Evolutionary conservation across 2,888 invertebrate species (phyloP), one percentile per base, ranked within the genome.

Genomic region (Pelosia muscerda): DNA sequence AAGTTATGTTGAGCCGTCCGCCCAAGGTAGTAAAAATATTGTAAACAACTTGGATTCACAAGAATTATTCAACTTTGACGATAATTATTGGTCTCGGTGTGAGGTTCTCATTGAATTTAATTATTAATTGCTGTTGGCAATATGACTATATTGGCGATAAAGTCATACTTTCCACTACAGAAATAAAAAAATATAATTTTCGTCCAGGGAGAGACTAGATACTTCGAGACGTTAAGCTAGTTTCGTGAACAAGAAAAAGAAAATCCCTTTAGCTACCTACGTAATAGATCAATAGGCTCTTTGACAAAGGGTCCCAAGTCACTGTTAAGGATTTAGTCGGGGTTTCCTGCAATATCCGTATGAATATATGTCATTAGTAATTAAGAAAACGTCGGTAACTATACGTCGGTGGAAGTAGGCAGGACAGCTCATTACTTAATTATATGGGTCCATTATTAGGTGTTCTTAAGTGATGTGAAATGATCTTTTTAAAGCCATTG

Each of bases 351-450:
- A 42, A 19, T 13, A 19, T 13, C 19, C 42, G 19, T 42, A 15
- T 38, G 19, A 19, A 6, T 49, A 49, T 49, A 49, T 49, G 2
- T 49, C 49, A 49, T 49, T n/a, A 9, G 49, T 49, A 49, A 49
- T 49, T 49, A 49, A 49, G 49, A n/a, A 49, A 49, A 49, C n/a
- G 49, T 49, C 49, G 49, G 49, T 49, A n/a, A n/a, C 49, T n/a
- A 49, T 49, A 49, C 49, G 9, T n/a, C 8, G 2, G n/a, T n/a
- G 19, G n/a, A n/a, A 49, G n/a, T 2, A 9, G 13, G 5, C 19
- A 49, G 49, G 19, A 49, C 49, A 49, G n/a, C 19, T 3, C 15
- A 49, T 49, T n/a, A 49, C n/a, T 8, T 49, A n/a, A n/a, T 42
- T 42, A 42, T 19, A 19, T 42, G 19, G 42, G 19, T 19, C 42